Evolutionary conservation across 2,888 invertebrate species (phyloP), one percentile per base, ranked within the genome.

Genomic region (Rosalia funebris): DNA sequence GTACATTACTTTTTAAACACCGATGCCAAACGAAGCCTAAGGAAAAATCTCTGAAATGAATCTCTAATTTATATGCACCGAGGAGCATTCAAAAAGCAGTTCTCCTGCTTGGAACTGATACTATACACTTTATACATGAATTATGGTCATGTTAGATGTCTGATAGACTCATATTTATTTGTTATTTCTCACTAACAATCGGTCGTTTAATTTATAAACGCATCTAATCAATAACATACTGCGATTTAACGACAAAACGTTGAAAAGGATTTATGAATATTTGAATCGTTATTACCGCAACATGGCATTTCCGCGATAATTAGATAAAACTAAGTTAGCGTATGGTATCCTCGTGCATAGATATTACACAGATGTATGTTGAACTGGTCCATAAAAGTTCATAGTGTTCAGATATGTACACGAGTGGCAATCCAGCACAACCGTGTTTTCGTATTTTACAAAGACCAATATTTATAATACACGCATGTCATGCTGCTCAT

Each of bases 171-270:
- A 20, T 20, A 31, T 45, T 45, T 45, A 45, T 45, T 20, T 25
- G 36, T 16, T 36, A 46, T 42, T 50, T 55, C 44, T 45, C 55
- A 45, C 50, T 44, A 25, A 55, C 45, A 60, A 50, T 48, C 37
- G 10, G 14, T 4, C 31, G 31, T 37, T 9, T 53, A 53, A 42
- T 53, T 31, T 25, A 53, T 53, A 53, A 53, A 53, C 12, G 15
- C 9, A n/a, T 16, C 15, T 36, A 55, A 61, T 58, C 41, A 48
- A 63, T 63, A 63, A 61, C 57, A 25, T 37, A 48, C 55, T 32
- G 60, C 36, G 50, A 52, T 46, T 37, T 60, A 57, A 52, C 52
- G 54, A 53, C 46, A 57, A 53, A 61, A 52, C 15, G 46, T 45
- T 47, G 14, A 41, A 34, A 54, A 44, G 37, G 46, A 62, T 58